Evolutionary conservation across 2,113 vertebrate genomes (phyloP).

Genomic region (Rhinolophus ferrumequinum): DNA sequence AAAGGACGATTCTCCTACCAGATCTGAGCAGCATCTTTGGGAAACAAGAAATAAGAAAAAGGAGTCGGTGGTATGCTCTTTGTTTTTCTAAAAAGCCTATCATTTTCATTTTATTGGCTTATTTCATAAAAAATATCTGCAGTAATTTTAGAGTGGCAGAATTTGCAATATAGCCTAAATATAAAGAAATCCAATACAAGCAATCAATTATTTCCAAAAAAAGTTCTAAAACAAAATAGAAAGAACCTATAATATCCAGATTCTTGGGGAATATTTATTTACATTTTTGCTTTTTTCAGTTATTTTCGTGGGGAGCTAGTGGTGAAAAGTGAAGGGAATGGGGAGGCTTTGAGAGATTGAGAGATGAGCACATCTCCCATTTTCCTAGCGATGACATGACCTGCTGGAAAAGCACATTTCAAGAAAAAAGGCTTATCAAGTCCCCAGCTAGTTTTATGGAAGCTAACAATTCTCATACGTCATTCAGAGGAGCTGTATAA

Average conservation of each 20-base stretch:
- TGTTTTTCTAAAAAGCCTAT: neutral
- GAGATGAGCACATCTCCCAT: neutral
- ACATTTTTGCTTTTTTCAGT: neutral
- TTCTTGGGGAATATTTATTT: neutral
- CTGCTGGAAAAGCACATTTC: neutral
- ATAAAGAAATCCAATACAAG: neutral
- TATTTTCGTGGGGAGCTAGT: neutral
- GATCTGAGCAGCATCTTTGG: neutral
- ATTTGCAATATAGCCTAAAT: neutral
- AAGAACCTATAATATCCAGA: neutral
- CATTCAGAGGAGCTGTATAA: neutral
- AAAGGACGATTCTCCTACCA: neutral
- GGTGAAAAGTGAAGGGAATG: neutral
- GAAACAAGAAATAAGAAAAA: conserved; percentile 34
- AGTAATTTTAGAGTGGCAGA: neutral
- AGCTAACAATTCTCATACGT: neutral
- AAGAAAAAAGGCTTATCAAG: neutral
- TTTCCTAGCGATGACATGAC: neutral
- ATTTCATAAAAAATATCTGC: neutral
- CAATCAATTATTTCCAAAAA: neutral
- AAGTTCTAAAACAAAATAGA: neutral
- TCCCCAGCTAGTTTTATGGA: neutral
- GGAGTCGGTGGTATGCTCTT: neutral
- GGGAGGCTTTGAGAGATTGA: neutral
- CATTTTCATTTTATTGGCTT: conserved; percentile 10